Evolutionary conservation across 1,140 invertebrate genomes (phyloP), one percentile per base, ranked within the genome.

Genomic region (Pogonomyrmex barbatus): DNA sequence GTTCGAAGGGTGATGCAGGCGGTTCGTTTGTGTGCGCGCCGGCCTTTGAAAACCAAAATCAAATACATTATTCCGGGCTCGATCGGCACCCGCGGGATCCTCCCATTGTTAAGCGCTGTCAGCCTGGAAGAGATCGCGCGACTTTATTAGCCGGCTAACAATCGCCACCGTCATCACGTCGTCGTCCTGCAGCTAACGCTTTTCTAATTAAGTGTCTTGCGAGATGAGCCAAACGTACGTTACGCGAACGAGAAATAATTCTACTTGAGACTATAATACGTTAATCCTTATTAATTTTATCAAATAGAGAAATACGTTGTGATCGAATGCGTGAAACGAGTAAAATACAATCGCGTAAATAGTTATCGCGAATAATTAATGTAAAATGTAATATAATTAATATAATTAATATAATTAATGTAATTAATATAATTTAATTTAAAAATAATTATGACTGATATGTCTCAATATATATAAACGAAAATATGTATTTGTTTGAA

Each of bases 1-100:
- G 87, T 88, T 58, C 88, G 54, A 47, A 92, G 88, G 75, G 85
- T 65, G 75, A 50, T 42, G 36, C 65, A 36, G 60, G 75, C 70
- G 42, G 36, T 68, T 42, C 77, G 63, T 73, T 52, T 63, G 70
- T 71, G 68, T 71, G 71, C 58, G 42, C 65, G 71, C 70, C 85
- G 89, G 91, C 91, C 93, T 94, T 94, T 93, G 90, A 94, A 94
- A 94, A 94, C 91, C 93, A 87, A 94, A 94, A 94, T 94, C 93
- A 94, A 94, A 93, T 93, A 94, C 93, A 94, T 94, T 93, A 93
- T 92, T 91, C 52, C 50, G 65, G 90, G 60, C 65, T 87, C 85
- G 68, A 75, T 81, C 87, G 78, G 56, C 79, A 50, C 85, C 75
- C 81, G 73, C 89, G 76, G 86, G 77, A 88, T 82, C 89, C 52